Conservation (phyloP, 1,140 invertebrate species). For the Belonocnema kinseyi region DNA sequence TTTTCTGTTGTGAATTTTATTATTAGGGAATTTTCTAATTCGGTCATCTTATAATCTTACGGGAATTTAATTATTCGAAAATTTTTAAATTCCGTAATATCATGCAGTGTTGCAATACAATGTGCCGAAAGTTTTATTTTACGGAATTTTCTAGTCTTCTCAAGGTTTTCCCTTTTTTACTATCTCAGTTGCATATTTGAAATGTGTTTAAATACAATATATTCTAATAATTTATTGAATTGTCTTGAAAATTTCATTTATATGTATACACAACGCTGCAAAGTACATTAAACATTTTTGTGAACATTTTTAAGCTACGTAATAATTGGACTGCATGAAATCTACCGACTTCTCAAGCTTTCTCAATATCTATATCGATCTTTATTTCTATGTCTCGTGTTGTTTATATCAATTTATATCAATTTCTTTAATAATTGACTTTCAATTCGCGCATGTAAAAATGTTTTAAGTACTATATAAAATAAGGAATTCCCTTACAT, state of each 20-base stretch:
- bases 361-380: constrained; percentile 44
- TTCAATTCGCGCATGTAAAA: constrained; percentile 4
- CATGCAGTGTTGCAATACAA: too few species aligned
- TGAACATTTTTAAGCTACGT: constrained; percentile 54
- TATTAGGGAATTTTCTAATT: too few species aligned
- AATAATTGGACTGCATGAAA: constrained; percentile 71
- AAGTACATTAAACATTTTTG: constrained; percentile 43
- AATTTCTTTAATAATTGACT: constrained; percentile 1
- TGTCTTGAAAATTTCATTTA: constrained; percentile 37
- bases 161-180: too few species aligned
- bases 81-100: too few species aligned
- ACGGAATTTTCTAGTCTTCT: too few species aligned
- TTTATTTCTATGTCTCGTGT: constrained; percentile 29
- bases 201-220: neutral
- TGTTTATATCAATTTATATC: constrained; percentile 10
- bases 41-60: too few species aligned
- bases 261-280: constrained; percentile 38
- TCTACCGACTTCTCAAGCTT: constrained; percentile 73
- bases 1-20: too few species aligned
- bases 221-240: constrained; percentile 29
- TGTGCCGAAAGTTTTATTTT: too few species aligned
- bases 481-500: neutral
- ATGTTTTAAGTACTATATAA: neutral
- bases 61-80: too few species aligned
- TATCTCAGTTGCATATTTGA: neutral